Base-by-base conservation (phyloP, 1,140 invertebrate genomes). In the Campoletis sonorensis region DNA sequence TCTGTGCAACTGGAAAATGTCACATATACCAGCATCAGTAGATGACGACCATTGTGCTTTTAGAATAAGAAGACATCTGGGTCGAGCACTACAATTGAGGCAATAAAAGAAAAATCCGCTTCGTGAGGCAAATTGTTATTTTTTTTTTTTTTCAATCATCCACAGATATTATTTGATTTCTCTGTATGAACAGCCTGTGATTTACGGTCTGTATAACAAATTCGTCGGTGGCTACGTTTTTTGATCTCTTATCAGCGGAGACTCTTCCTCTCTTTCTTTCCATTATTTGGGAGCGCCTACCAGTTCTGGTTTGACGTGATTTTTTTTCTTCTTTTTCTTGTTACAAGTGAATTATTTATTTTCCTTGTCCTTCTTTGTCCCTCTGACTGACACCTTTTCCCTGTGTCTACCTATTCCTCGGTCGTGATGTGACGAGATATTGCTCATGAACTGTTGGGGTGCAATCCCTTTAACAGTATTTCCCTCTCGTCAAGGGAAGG, bases 401-500 rank as follows among this genome's bases (percentile, higher is more conserved):
- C 5, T 45, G 11, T 11, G 40, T 45, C 40, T 45, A 45, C 40
- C 40, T 11, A 45, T 45, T 11, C 13, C 51, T 54, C 51, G 51
- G 16, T 54, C 51, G 51, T 54, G 16, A n/a, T 18, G 16, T 54
- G 51, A 54, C n/a, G 16, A 8, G 51, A n/a, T 54, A 54, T 54
- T 54, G 16, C n/a, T 27, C 26, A 23, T 23, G 61, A 26, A 23
- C 27, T 54, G 61, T 64, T 61, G 61, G 73, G 61, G 61, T 16
- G 73, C 10, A 77, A 51, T 77, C 73, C 26, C 33, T 77, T 77
- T 77, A 77, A 18, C 27, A 77, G 49, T 64, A 27, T 18, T 16
- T 37, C 51, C 15, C 27, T 27, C 73, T 27, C 73, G 27, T 30
- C 61, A 64, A 23, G 61, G 73, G n/a, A 54, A 21, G 49, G 51